Conservation (phyloP, 2,797 vertebrate species). For the Cygnus olor region DNA sequence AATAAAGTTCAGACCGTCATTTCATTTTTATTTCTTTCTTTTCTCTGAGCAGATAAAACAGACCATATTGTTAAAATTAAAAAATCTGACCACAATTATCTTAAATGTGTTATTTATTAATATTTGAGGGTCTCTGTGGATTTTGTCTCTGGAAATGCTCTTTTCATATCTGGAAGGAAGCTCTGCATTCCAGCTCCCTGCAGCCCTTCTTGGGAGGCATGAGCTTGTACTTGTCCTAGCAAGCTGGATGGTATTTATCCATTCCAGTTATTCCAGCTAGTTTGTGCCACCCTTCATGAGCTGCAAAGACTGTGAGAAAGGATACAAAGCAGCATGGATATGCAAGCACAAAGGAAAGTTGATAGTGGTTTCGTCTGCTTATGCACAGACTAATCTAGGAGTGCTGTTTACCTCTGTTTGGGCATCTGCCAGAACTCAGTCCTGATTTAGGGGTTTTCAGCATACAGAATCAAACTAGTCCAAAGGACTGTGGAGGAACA, state of each 20-base stretch:
- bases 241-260: slow-evolving; percentile 34
- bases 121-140: not conserved
- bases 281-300: not conserved
- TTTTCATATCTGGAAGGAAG: slow-evolving; percentile 20
- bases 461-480: not conserved
- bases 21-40: not conserved
- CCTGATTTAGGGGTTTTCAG: not conserved
- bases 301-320: slow-evolving; percentile 34
- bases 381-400: not conserved
- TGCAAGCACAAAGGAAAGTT: not conserved
- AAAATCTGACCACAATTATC: not conserved
- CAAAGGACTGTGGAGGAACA: not conserved
- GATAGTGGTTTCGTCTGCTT: not conserved
- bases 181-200: slow-evolving; percentile 19
- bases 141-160: slow-evolving; percentile 22
- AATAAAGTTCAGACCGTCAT: not conserved
- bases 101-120: slow-evolving; percentile 30
- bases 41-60: not conserved
- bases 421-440: not conserved
- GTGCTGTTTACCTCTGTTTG: not conserved
- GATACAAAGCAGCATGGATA: not conserved
- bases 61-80: not conserved
- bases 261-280: slow-evolving; percentile 53
- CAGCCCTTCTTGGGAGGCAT: slow-evolving; percentile 21
- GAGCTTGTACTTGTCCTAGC: slow-evolving; percentile 20